Conservation (phyloP, 2,113 vertebrate species). For the Hymenochirus boettgeri region DNA sequence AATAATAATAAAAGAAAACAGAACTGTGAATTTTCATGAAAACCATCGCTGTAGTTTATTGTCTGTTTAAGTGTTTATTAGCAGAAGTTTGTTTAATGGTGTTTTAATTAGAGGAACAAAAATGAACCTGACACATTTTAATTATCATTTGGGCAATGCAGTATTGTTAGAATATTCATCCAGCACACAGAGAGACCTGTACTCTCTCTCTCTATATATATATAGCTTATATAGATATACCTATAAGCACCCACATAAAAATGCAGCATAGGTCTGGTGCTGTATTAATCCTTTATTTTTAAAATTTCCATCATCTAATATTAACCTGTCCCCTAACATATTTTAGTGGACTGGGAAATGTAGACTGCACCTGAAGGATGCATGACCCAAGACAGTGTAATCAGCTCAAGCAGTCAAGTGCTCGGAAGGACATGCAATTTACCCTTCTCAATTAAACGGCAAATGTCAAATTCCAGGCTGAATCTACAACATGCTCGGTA, state of each 20-base stretch:
- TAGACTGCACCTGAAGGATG: background rate
- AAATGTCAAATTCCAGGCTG: conserved; percentile 31
- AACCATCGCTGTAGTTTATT: conserved; percentile 17
- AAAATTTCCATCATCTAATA: background rate
- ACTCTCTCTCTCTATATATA: too few relatives aligned
- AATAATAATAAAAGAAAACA: background rate
- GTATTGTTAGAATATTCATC: conserved; percentile 42
- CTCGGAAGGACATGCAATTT: conserved; percentile 34
- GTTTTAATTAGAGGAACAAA: conserved; percentile 54
- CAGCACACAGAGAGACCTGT: too few relatives aligned
- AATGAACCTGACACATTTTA: conserved; percentile 52
- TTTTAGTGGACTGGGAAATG: background rate
- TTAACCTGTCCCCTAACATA: background rate
- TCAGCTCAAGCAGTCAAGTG: conserved; percentile 13
- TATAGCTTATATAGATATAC: too few relatives aligned
- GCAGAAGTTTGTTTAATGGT: conserved; percentile 58
- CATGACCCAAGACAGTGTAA: conserved; percentile 6
- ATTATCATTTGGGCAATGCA: conserved; percentile 55
- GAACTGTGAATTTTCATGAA: conserved; percentile 8
- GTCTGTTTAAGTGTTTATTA: conserved; percentile 50
- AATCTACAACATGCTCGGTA: conserved; percentile 28
- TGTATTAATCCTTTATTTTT: too few relatives aligned
- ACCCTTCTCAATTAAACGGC: conserved; percentile 43
- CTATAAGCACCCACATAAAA: too few relatives aligned
- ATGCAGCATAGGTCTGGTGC: too few relatives aligned